Conservation (phyloP, 2,113 vertebrate genomes). For the Pterocles burchelli region DNA sequence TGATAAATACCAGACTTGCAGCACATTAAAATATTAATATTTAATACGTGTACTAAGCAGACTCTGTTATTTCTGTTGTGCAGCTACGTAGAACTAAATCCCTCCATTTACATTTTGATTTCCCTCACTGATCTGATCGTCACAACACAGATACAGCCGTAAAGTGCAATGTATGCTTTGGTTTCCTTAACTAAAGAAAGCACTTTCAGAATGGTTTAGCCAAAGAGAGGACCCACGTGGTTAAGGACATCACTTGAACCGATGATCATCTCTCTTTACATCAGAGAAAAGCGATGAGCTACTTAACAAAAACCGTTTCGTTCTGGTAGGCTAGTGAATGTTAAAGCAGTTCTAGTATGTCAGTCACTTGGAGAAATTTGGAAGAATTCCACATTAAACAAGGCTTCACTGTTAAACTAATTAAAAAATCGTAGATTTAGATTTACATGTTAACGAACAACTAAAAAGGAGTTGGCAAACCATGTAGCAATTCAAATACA, state of each 20-base stretch:
- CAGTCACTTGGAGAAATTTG: neutral
- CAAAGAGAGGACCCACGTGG: neutral
- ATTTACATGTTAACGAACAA: neutral
- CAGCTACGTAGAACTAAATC: neutral
- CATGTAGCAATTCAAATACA: neutral
- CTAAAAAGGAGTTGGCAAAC: neutral
- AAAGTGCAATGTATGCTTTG: slow-evolving; percentile 23
- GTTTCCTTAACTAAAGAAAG: slow-evolving; percentile 31
- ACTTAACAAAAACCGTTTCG: neutral
- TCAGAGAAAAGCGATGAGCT: neutral
- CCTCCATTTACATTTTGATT: neutral
- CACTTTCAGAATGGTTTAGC: neutral
- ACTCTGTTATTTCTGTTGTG: slow-evolving; percentile 8
- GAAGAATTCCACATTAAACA: neutral
- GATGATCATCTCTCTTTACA: neutral
- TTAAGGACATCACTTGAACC: neutral
- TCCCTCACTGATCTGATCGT: slow-evolving; percentile 14
- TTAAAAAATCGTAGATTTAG: neutral
- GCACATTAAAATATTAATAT: slow-evolving; percentile 48
- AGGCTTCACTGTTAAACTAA: neutral
- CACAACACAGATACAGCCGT: slow-evolving; percentile 35
- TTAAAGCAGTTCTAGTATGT: neutral
- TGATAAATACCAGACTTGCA: slow-evolving; percentile 58
- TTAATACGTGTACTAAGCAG: slow-evolving; percentile 43
- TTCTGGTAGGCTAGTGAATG: neutral